phyloP scores from a whole-genome alignment of 2,113 vertebrate genomes.

The Sylvilagus bachmani region DNA sequence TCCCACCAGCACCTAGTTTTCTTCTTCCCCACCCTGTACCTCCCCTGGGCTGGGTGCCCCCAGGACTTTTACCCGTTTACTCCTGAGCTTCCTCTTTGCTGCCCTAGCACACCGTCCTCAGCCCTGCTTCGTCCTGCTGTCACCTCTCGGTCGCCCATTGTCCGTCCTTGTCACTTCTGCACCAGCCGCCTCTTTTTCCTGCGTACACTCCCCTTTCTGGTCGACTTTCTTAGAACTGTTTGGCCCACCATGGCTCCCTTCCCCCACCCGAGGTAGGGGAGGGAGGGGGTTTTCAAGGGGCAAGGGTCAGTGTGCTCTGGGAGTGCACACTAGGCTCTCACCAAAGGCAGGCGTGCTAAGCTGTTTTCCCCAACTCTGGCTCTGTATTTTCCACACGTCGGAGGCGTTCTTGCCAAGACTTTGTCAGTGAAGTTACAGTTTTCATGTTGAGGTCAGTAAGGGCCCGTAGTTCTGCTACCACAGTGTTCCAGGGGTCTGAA shows the following conservation, averaged over 20 bases:
- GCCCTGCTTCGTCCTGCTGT: background rate
- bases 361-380: background rate
- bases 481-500: constrained; percentile 4
- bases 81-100: background rate
- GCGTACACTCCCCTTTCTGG: background rate
- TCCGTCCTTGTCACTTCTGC: constrained; percentile 23
- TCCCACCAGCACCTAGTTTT: background rate
- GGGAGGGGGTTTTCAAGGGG: background rate
- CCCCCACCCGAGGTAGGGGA: background rate
- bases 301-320: constrained; percentile 33
- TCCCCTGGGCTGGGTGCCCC: background rate
- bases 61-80: background rate
- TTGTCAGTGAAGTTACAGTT: constrained; percentile 42
- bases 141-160: background rate
- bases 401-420: constrained; percentile 47
- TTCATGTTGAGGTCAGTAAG: constrained; percentile 22
- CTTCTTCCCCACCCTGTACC: background rate
- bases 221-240: background rate
- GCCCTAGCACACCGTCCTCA: background rate
- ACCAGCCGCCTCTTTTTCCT: background rate
- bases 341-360: constrained; percentile 51
- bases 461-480: background rate
- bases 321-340: background rate
- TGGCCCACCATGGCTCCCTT: background rate
- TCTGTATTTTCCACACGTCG: constrained; percentile 27